Conservation (phyloP, 2,888 invertebrate genomes). For the Ectemnius continuus region DNA sequence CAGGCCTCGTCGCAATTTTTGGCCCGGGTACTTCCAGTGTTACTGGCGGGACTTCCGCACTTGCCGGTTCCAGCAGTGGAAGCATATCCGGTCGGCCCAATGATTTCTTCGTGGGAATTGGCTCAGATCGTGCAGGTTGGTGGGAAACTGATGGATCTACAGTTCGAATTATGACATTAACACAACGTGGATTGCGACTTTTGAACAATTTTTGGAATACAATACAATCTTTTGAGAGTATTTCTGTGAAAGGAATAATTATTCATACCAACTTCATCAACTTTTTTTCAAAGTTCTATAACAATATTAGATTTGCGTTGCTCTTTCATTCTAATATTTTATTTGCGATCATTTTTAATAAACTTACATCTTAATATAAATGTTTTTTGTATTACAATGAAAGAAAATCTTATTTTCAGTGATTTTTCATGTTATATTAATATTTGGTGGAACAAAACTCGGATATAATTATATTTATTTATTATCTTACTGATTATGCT, state of each 20-base stretch:
- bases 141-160: slow-evolving; percentile 46
- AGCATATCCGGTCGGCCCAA: slow-evolving; percentile 38
- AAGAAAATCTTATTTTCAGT: neutral
- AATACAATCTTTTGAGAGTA: too few species aligned
- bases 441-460: neutral
- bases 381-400: neutral
- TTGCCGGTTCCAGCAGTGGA: slow-evolving; percentile 49
- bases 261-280: neutral
- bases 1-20: slow-evolving; percentile 4
- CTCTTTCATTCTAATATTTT: too few species aligned
- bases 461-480: neutral
- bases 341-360: too few species aligned
- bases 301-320: neutral
- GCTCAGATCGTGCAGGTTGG: slow-evolving; percentile 25
- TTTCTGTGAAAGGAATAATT: too few species aligned
- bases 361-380: too few species aligned
- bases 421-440: neutral
- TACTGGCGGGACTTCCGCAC: slow-evolving; percentile 17
- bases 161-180: neutral
- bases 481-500: slow-evolving; percentile 53
- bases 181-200: neutral
- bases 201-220: too few species aligned
- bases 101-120: slow-evolving; percentile 30
- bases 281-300: neutral
- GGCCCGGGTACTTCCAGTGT: slow-evolving; percentile 28